These are phyloP conservation scores for Pyrgilauda ruficollis DNA, from an alignment of 2,113 vertebrate genomes.

Conservation along the genomic window DNA sequence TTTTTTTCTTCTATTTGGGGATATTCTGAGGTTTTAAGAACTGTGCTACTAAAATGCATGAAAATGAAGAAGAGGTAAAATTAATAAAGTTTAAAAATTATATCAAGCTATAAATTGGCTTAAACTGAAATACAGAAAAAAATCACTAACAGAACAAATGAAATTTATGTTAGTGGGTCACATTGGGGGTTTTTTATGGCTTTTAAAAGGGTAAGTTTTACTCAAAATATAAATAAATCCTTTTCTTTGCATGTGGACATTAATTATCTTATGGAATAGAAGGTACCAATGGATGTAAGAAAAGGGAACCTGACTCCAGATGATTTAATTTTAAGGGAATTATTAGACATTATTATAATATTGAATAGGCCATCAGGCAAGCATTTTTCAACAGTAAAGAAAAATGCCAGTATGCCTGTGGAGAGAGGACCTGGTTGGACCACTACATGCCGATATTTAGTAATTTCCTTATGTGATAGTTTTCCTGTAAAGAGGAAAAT, in stretches of 20 bases:
- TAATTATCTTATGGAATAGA: neutral
- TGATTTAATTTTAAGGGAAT: neutral
- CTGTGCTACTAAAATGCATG: neutral
- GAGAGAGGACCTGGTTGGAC: neutral
- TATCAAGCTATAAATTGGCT: neutral
- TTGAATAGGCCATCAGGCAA: neutral
- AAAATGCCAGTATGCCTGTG: neutral
- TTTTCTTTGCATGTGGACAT: neutral
- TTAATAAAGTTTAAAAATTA: neutral
- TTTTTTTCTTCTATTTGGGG: neutral
- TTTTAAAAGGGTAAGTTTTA: neutral
- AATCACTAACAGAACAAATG: neutral
- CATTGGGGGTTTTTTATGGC: neutral
- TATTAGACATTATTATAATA: neutral
- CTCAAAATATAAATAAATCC: neutral
- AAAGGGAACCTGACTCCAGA: neutral
- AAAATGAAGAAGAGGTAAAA: neutral
- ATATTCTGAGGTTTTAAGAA: neutral
- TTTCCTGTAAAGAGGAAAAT: constrained; percentile 45
- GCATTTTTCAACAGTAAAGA: neutral
- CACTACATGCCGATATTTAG: neutral
- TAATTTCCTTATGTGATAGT: constrained; percentile 48
- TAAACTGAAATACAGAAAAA: neutral
- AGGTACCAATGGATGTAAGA: neutral
- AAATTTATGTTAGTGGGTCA: constrained; percentile 2